phyloP scores from a whole-genome alignment of 2,888 invertebrate species.

The Tachina fera region DNA sequence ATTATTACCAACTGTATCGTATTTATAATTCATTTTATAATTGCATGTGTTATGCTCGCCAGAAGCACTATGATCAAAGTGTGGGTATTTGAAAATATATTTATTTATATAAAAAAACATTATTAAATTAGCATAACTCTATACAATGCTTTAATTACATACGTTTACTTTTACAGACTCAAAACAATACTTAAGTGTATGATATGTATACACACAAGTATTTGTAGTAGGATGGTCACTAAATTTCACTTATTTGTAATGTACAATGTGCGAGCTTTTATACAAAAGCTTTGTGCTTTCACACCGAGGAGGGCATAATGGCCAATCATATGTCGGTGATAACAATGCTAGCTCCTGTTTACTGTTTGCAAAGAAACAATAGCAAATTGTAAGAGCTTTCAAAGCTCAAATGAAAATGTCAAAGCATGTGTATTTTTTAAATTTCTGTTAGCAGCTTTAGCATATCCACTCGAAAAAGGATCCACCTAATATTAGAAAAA shows the following conservation, averaged over 20 bases:
- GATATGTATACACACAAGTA: not conserved
- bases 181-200: conserved; percentile 6
- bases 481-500: not conserved
- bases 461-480: not conserved
- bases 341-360: too few relatives aligned
- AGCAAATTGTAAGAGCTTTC: too few relatives aligned
- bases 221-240: not conserved
- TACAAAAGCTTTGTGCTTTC: too few relatives aligned
- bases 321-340: too few relatives aligned
- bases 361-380: too few relatives aligned
- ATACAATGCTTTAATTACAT: conserved; percentile 43
- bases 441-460: too few relatives aligned
- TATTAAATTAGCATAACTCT: conserved; percentile 63
- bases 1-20: conserved; percentile 14
- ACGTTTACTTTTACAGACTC: not conserved
- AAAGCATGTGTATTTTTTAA: too few relatives aligned
- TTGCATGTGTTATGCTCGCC: conserved; percentile 10
- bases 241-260: not conserved
- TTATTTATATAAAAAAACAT: conserved; percentile 34
- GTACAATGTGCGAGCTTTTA: too few relatives aligned
- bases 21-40: too few relatives aligned
- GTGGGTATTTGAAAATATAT: conserved; percentile 32
- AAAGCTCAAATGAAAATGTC: too few relatives aligned
- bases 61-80: not conserved
- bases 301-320: too few relatives aligned